These are phyloP conservation scores for Cryptocheilus praepositus DNA, from an alignment of 2,888 invertebrate species.

Conservation along the genomic window DNA sequence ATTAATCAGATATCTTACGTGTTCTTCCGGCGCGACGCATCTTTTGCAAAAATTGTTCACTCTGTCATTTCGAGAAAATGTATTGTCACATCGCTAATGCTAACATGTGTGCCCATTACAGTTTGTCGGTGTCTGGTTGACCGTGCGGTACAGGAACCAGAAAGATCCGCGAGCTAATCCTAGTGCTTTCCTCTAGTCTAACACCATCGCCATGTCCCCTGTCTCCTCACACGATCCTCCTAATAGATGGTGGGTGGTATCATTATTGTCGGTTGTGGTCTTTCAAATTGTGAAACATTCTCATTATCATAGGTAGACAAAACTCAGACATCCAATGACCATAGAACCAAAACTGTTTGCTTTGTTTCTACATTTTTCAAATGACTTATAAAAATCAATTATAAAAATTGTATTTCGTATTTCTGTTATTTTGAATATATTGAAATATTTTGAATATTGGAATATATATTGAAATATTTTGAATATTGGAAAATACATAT, in stretches of 20 bases:
- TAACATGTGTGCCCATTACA: constrained; percentile 76
- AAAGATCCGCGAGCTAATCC: constrained; percentile 98
- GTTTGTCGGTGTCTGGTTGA: constrained; percentile 98
- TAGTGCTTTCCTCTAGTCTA: constrained; percentile 95
- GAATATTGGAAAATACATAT: too few species aligned
- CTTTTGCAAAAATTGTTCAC: constrained; percentile 24
- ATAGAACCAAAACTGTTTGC: too few species aligned
- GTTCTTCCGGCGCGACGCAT: background rate
- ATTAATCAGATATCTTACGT: background rate
- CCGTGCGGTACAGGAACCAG: constrained; percentile 97
- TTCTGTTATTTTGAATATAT: too few species aligned
- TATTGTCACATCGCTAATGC: constrained; percentile 30
- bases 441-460: too few species aligned
- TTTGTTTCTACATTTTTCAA: too few species aligned
- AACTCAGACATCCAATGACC: too few species aligned
- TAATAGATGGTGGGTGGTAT: constrained; percentile 72
- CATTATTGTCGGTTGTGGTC: constrained; percentile 52
- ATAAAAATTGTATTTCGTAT: too few species aligned
- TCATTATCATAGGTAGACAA: too few species aligned
- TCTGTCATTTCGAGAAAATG: constrained; percentile 18
- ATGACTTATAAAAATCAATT: too few species aligned
- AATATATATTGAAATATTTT: too few species aligned
- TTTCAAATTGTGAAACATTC: constrained; percentile 35
- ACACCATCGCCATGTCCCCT: constrained; percentile 72
- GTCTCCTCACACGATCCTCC: constrained; percentile 70